Conservation (phyloP, 2,113 vertebrate genomes). For the Lagopus leucura region DNA sequence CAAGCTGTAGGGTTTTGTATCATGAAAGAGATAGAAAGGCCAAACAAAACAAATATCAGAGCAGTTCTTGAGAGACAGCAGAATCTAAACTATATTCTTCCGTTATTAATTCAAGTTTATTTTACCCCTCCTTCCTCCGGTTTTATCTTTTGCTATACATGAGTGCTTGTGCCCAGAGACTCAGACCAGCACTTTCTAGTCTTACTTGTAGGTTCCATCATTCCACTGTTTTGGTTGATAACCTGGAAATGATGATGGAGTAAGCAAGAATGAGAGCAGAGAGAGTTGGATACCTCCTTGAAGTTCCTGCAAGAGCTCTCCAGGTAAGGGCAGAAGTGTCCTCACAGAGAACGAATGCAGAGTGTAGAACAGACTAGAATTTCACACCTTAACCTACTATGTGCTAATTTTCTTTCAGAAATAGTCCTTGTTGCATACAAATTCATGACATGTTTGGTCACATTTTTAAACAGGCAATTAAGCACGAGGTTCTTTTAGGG, state of each 20-base stretch:
- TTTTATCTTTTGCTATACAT: background rate
- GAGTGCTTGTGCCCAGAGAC: background rate
- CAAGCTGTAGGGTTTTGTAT: background rate
- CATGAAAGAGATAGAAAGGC: background rate
- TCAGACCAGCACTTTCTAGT: background rate
- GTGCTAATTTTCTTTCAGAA: background rate
- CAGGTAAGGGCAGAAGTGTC: background rate
- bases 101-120: constrained; percentile 41
- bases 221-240: background rate
- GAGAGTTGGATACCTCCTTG: background rate
- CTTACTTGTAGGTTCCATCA: background rate
- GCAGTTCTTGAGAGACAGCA: constrained; percentile 48
- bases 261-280: background rate
- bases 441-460: background rate
- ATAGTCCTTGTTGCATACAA: background rate
- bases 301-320: background rate
- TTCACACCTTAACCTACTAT: background rate
- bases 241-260: background rate
- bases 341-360: background rate
- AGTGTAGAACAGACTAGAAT: background rate
- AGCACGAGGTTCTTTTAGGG: background rate
- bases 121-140: background rate
- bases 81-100: background rate
- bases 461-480: background rate
- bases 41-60: constrained; percentile 53